A percentile compares a stretch with the other conserved stretches of the same genome.
phyloP scores from a whole-genome alignment of 2,888 invertebrate species.

The Scelioninae gen. 2 region DNA sequence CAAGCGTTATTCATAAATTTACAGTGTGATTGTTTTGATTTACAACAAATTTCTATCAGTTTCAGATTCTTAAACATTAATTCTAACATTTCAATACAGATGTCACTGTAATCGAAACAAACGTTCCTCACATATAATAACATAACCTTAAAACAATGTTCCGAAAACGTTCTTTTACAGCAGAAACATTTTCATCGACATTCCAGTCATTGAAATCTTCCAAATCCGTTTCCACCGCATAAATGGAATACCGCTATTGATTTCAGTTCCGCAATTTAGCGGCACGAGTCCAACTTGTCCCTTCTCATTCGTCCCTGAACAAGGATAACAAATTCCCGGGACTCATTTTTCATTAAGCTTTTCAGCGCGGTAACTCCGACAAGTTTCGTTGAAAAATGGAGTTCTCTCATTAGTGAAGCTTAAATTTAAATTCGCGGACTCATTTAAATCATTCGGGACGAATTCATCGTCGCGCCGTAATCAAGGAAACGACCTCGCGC shows the following conservation, averaged over 20 bases:
- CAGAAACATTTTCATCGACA: too few relatives aligned
- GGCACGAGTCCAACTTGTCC: background rate
- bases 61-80: too few relatives aligned
- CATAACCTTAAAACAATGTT: too few relatives aligned
- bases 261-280: background rate
- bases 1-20: too few relatives aligned
- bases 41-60: too few relatives aligned
- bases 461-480: background rate
- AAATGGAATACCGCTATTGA: background rate
- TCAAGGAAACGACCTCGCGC: constrained; percentile 20
- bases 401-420: constrained; percentile 13
- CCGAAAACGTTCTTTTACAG: too few relatives aligned
- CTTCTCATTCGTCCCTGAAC: constrained; percentile 9
- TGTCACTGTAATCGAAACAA: too few relatives aligned
- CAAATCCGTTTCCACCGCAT: too few relatives aligned
- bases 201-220: too few relatives aligned
- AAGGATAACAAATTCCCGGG: constrained; percentile 18
- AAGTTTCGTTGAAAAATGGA: constrained; percentile 33
- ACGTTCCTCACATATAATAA: too few relatives aligned
- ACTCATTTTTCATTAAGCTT: constrained; percentile 30
- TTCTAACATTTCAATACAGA: too few relatives aligned
- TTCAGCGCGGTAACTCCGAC: constrained; percentile 17
- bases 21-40: too few relatives aligned
- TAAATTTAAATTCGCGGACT: constrained; percentile 9
- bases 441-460: constrained; percentile 7